Conservation (phyloP, 2,797 vertebrate species). For the Strix occidentalis region DNA sequence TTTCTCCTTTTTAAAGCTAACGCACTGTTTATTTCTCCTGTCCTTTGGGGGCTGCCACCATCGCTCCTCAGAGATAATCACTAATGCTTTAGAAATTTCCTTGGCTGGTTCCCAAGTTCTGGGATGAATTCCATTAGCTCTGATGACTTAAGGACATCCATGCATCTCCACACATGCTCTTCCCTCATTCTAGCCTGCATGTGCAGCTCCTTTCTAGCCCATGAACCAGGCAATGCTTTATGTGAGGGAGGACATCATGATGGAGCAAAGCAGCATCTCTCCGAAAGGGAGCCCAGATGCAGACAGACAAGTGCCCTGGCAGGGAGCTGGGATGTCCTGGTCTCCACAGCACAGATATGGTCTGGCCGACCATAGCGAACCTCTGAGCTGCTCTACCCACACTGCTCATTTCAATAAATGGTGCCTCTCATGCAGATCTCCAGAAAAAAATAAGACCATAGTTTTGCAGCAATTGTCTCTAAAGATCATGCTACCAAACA, state of each 20-base stretch:
- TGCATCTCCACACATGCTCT: neutral
- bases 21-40: neutral
- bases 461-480: neutral
- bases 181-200: neutral
- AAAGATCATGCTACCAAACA: neutral
- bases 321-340: neutral
- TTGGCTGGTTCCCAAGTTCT: neutral
- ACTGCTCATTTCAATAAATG: neutral
- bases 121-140: neutral
- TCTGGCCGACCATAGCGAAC: rapidly evolving
- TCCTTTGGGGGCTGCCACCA: neutral
- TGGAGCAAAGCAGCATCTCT: neutral
- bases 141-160: neutral
- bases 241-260: neutral
- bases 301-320: neutral
- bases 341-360: neutral
- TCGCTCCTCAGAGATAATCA: neutral
- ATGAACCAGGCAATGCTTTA: neutral
- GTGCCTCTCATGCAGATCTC: neutral
- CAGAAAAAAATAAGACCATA: neutral
- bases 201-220: neutral
- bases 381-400: neutral
- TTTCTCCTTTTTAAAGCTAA: neutral
- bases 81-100: neutral
- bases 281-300: rapidly evolving